Conservation (phyloP, 2,888 invertebrate species). For the Lasiommata megera region DNA sequence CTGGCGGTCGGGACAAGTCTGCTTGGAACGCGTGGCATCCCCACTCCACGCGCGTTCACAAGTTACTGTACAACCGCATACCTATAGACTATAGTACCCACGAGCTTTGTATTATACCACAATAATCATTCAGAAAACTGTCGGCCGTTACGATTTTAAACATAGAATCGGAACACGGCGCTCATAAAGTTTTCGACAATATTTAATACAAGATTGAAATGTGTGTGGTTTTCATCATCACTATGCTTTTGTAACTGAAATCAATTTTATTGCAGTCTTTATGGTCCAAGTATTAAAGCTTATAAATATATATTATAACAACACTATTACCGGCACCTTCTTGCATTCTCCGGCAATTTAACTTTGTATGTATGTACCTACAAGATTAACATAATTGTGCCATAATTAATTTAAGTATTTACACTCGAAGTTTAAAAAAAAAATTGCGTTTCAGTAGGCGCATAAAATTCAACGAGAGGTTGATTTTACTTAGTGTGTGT, state of each 20-base stretch:
- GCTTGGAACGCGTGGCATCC: slow-evolving; percentile 50
- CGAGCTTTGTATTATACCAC: slow-evolving; percentile 21
- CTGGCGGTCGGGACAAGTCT: slow-evolving; percentile 30
- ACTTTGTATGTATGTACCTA: too few relatives aligned
- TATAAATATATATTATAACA: too few relatives aligned
- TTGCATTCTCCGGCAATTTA: too few relatives aligned
- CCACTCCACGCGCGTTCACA: slow-evolving; percentile 28
- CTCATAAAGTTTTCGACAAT: slow-evolving; percentile 5
- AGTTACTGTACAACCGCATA: slow-evolving; percentile 10
- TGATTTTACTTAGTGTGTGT: too few relatives aligned
- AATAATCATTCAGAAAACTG: slow-evolving; percentile 13
- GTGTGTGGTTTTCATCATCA: background rate
- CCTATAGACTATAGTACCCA: background rate
- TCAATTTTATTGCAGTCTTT: background rate
- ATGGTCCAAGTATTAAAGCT: background rate
- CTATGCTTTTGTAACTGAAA: background rate
- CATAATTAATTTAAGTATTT: too few relatives aligned
- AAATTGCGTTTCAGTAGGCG: too few relatives aligned
- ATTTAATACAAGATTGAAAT: background rate
- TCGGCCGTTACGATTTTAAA: slow-evolving; percentile 32
- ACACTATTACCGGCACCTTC: too few relatives aligned
- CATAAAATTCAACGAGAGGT: too few relatives aligned
- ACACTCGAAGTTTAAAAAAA: too few relatives aligned
- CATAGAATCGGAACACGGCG: slow-evolving; percentile 22
- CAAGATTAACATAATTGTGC: too few relatives aligned